These are phyloP conservation scores for Dipodomys ordii DNA, from an alignment of 2,113 vertebrate genomes.

Conservation along the genomic window DNA sequence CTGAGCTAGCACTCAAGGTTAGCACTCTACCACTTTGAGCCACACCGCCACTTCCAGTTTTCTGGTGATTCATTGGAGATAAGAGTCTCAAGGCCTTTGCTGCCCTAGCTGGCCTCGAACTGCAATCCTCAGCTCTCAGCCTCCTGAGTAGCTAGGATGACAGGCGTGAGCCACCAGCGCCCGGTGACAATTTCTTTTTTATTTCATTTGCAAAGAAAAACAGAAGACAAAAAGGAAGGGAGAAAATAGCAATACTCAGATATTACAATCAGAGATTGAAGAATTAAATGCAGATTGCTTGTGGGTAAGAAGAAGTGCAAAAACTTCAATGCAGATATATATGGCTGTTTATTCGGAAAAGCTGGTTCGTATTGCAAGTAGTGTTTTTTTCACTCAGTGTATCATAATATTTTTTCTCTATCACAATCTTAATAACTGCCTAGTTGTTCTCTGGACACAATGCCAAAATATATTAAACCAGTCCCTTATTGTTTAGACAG, in stretches of 20 bases:
- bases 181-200: not conserved
- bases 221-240: not conserved
- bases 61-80: no score
- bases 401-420: constrained; percentile 15
- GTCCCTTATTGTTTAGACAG: constrained; percentile 66
- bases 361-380: not conserved
- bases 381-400: not conserved
- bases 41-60: no score
- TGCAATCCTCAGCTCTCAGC: no score
- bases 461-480: not conserved
- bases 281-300: not conserved
- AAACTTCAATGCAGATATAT: not conserved
- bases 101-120: no score
- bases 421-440: not conserved
- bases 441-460: not conserved
- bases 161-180: no score
- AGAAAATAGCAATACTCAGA: not conserved
- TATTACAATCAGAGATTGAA: constrained; percentile 10
- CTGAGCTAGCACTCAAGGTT: no score
- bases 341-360: constrained; percentile 2
- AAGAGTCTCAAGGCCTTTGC: no score
- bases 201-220: constrained; percentile 39
- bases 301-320: not conserved
- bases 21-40: no score
- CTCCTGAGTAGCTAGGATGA: no score